These are phyloP conservation scores for Aldrovandia affinis DNA, from an alignment of 2,797 vertebrate genomes.

Conservation along the genomic window DNA sequence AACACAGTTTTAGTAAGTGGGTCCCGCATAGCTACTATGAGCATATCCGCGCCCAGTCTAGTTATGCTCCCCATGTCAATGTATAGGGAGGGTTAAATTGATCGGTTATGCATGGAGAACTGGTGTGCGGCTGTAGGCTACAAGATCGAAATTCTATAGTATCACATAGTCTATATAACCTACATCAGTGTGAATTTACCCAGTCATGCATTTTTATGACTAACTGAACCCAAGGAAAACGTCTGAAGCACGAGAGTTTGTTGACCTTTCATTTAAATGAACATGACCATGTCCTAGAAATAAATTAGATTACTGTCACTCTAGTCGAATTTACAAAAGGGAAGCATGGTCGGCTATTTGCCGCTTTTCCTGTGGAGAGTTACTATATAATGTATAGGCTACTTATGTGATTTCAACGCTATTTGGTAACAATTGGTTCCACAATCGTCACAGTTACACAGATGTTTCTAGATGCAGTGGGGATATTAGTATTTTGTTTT, in stretches of 20 bases:
- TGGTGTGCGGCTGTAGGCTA: background rate
- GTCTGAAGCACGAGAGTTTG: slow-evolving; percentile 47
- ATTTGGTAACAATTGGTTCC: background rate
- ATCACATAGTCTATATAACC: slow-evolving; percentile 37
- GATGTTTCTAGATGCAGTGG: background rate
- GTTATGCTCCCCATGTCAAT: background rate
- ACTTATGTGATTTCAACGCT: background rate
- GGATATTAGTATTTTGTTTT: background rate
- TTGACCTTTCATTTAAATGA: slow-evolving; percentile 42
- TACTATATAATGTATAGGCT: background rate
- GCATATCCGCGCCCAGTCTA: background rate
- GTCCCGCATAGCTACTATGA: background rate
- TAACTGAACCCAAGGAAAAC: slow-evolving; percentile 55
- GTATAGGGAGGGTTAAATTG: background rate
- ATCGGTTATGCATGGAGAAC: slow-evolving; percentile 2
- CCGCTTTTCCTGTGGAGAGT: background rate
- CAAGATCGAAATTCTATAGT: background rate
- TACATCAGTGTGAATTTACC: slow-evolving; percentile 48
- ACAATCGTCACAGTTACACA: background rate
- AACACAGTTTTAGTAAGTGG: background rate
- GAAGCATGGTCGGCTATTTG: background rate
- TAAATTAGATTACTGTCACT: slow-evolving; percentile 23
- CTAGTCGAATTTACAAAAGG: background rate
- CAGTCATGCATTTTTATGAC: slow-evolving; percentile 48
- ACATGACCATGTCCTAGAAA: slow-evolving; percentile 13